A percentile compares a stretch with the other conserved stretches of the same genome.
phyloP scores from a whole-genome alignment of 2,113 vertebrate genomes.

The Panthera uncia region DNA sequence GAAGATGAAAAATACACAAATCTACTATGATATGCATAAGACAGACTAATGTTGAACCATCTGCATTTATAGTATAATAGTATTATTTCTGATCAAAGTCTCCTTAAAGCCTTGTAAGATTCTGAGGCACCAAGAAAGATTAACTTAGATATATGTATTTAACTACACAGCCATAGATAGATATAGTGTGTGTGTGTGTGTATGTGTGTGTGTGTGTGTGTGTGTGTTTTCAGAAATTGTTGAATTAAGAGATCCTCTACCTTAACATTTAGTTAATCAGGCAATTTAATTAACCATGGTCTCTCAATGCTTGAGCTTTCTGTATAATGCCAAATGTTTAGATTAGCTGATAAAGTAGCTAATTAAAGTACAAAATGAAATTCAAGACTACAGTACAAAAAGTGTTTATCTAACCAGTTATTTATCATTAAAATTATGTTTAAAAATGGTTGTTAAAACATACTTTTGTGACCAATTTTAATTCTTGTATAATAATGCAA shows the following conservation, averaged over 20 bases:
- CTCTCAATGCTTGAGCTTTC: background rate
- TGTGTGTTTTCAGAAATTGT: background rate
- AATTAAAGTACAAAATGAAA: conserved; percentile 40
- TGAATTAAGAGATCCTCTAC: background rate
- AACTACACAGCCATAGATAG: background rate
- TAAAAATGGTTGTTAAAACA: background rate
- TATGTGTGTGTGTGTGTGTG: background rate
- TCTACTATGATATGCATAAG: background rate
- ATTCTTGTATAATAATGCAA: background rate
- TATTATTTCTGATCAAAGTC: background rate
- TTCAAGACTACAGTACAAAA: background rate
- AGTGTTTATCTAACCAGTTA: background rate
- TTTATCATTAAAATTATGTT: background rate
- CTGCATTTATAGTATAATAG: background rate
- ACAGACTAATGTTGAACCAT: background rate
- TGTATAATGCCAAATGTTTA: background rate
- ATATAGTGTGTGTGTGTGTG: background rate
- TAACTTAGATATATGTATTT: background rate
- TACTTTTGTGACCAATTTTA: background rate
- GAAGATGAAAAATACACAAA: background rate
- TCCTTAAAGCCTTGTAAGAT: background rate
- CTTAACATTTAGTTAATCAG: background rate
- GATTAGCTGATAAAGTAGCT: conserved; percentile 22
- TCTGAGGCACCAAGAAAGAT: background rate
- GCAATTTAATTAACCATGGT: background rate